A percentile compares a stretch with the other conserved stretches of the same genome.
These are phyloP conservation scores for Cuniculus paca DNA, from an alignment of 2,797 vertebrate species.

Conservation along the genomic window DNA sequence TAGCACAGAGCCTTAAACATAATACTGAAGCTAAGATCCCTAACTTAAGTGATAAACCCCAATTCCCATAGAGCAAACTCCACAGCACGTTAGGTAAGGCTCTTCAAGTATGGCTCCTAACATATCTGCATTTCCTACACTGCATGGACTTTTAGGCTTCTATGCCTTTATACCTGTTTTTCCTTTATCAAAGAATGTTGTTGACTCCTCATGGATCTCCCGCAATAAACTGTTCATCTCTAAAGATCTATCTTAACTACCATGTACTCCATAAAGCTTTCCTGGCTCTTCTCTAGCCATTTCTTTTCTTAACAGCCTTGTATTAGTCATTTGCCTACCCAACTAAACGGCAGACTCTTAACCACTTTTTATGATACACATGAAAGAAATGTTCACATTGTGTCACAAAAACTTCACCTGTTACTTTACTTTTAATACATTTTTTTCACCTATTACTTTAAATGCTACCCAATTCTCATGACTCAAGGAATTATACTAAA, in stretches of 20 bases:
- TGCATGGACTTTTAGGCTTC: background rate
- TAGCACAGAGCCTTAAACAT: background rate
- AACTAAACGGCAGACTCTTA: conserved; percentile 7
- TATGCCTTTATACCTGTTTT: conserved; percentile 25
- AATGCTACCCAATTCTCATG: background rate
- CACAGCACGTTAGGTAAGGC: background rate
- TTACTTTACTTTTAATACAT: too few species aligned
- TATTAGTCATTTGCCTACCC: background rate
- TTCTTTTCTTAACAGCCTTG: background rate
- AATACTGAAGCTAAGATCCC: conserved; percentile 31
- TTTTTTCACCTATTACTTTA: background rate
- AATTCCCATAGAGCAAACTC: conserved; percentile 25
- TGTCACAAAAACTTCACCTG: conserved; percentile 3
- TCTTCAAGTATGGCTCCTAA: conserved; percentile 21
- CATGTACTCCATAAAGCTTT: background rate
- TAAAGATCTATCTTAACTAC: conserved; percentile 46
- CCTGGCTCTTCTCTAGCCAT: background rate
- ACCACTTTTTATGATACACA: conserved; percentile 2
- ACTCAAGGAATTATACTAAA: background rate
- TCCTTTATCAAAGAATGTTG: background rate
- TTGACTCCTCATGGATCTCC: background rate
- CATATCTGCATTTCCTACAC: background rate
- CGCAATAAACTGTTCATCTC: background rate
- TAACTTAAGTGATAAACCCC: conserved; percentile 62
- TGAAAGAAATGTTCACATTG: conserved; percentile 1